Conservation (phyloP, 2,888 invertebrate genomes). For the Aethes cnicana region DNA sequence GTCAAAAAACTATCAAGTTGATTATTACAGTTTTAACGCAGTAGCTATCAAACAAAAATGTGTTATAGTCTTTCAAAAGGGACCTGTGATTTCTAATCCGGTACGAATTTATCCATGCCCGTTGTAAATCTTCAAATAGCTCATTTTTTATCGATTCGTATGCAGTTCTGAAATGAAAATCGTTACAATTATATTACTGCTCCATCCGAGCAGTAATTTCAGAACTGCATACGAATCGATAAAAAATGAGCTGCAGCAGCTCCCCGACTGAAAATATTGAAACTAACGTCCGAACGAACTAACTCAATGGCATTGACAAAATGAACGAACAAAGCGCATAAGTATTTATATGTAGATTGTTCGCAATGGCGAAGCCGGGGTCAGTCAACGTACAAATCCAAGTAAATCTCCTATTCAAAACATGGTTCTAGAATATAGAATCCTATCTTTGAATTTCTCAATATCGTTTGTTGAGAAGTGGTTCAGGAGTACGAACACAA, state of each 20-base stretch:
- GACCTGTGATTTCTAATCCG: no score
- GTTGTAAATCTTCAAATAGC: no score
- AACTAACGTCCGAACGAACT: constrained; percentile 42
- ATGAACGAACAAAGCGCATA: constrained; percentile 40
- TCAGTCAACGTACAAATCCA: constrained; percentile 44
- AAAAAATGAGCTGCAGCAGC: no score
- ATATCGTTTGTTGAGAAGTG: constrained; percentile 1
- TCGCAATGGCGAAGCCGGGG: constrained; percentile 35
- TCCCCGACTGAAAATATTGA: constrained; percentile 48
- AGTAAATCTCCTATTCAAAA: constrained; percentile 40
- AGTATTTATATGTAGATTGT: constrained; percentile 46
- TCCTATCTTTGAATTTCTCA: constrained; percentile 10
- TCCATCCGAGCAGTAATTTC: constrained; percentile 40
- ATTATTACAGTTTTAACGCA: no score
- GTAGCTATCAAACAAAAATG: no score
- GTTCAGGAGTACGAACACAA: no score
- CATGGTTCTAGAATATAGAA: constrained; percentile 26
- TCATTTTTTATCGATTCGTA: constrained; percentile 4
- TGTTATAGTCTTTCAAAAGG: no score
- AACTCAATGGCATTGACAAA: constrained; percentile 47
- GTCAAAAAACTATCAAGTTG: no score
- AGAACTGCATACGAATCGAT: no score
- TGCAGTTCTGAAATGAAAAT: constrained; percentile 38
- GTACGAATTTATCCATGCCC: no score
- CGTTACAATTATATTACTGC: constrained; percentile 40